Base-by-base conservation (phyloP, 2,888 invertebrate genomes). In the Pimpla rufipes region DNA sequence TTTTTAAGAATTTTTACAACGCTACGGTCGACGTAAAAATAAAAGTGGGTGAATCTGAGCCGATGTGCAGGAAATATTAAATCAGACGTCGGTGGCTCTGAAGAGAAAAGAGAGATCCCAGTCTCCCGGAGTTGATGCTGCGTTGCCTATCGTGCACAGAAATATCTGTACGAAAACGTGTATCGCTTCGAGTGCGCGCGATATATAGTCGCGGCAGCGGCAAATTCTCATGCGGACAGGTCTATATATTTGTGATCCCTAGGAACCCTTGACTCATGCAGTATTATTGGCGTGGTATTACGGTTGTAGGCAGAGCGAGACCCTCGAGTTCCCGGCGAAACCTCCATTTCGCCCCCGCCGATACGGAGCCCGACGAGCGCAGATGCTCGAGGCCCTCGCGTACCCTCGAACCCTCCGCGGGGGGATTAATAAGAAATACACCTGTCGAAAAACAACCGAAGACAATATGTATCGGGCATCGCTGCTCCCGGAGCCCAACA, bases 371-470 rank as follows among this genome's bases (percentile, higher is more conserved):
- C 62, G 16, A n/a, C 37, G 16, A 62, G 37, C n/a, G n/a, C 37
- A 16, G 37, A 37, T 62, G 37, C 62, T 37, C 37, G 18, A 40
- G 16, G 42, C 71, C 45, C 45, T 57, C 5, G n/a, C n/a, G 29
- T 13, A 23, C 59, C 29, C 55, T 42, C 70, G 62, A 62, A 83
- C 42, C 57, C 79, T 70, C 75, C 66, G 70, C 37, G 29, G 29
- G 45, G 57, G 78, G 75, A 75, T 83, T 75, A 83, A 79, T 83
- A 83, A 83, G 79, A 83, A 71, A 83, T 79, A 75, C 64, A 79
- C 75, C 74, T 83, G 70, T 70, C 80, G 75, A 62, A 64, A 75
- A 6, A n/a, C 59, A 64, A 75, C 80, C 68, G 21, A 35, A 29
- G 80, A 68, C 68, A 62, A 64, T 70, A 64, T 70, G 68, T 80